These are phyloP conservation scores for Drosophila fuyamai DNA, from an alignment of 1,140 invertebrate genomes.

Conservation along the genomic window DNA sequence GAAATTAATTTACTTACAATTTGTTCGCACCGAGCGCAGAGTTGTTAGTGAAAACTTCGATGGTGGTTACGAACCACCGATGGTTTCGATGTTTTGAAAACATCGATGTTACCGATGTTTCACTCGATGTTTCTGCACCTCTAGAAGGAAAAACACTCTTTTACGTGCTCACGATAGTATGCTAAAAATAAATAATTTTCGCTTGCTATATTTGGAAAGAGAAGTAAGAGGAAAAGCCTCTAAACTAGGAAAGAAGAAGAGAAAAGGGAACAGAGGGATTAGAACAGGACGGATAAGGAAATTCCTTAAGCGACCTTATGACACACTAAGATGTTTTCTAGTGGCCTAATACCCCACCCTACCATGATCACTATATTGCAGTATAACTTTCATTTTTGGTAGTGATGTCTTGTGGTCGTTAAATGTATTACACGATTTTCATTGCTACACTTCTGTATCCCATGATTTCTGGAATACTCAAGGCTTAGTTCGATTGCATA, in stretches of 20 bases:
- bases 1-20: no score
- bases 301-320: conserved; percentile 1
- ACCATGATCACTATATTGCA: conserved; percentile 8
- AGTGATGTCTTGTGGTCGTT: neutral
- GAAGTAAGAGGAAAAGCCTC: neutral
- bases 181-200: neutral
- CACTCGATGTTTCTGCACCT: no score
- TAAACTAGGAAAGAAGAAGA: neutral
- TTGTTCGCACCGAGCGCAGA: no score
- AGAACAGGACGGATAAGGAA: neutral
- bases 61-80: no score
- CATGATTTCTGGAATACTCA: conserved; percentile 5
- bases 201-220: neutral
- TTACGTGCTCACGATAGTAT: conserved; percentile 2
- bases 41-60: no score
- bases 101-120: no score
- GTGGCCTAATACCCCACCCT: conserved; percentile 4
- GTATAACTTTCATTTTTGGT: neutral
- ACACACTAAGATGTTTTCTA: conserved; percentile 1
- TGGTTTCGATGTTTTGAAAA: no score
- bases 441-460: neutral
- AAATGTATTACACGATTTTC: neutral
- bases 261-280: neutral
- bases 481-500: neutral
- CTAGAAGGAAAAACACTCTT: neutral